These are phyloP conservation scores for Sisor rabdophorus DNA, from an alignment of 2,113 vertebrate species.

Conservation along the genomic window DNA sequence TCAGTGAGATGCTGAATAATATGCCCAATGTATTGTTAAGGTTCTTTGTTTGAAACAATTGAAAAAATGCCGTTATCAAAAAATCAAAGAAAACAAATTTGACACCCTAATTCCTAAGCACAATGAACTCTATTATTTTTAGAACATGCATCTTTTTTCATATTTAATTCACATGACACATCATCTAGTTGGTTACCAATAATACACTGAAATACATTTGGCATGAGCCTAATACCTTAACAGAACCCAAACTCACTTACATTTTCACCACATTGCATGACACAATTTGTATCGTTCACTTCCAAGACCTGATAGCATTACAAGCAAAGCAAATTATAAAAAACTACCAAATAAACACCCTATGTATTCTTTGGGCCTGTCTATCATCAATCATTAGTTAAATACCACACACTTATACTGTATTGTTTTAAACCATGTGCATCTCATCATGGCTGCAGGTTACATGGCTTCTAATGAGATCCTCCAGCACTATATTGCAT, in stretches of 20 bases:
- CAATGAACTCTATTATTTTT: background rate
- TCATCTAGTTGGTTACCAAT: no score
- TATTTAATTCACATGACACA: background rate
- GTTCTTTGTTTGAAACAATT: slow-evolving; percentile 51
- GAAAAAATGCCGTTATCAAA: no score
- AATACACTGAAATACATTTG: background rate
- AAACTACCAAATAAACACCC: no score
- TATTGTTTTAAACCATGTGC: no score
- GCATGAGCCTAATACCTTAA: background rate
- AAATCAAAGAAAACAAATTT: background rate
- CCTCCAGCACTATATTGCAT: no score
- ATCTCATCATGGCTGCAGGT: no score
- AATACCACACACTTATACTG: no score
- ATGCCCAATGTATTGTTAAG: slow-evolving; percentile 29
- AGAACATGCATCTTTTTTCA: background rate
- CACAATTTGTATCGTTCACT: background rate
- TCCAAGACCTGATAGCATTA: no score
- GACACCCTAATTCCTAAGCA: background rate
- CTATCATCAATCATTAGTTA: no score
- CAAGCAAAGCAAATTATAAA: no score
- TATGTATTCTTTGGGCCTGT: no score
- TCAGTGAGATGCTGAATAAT: background rate
- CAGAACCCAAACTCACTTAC: background rate
- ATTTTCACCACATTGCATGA: background rate
- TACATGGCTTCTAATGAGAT: no score